phyloP scores from a whole-genome alignment of 2,888 invertebrate genomes.

The Lasioglossum villosulum region DNA sequence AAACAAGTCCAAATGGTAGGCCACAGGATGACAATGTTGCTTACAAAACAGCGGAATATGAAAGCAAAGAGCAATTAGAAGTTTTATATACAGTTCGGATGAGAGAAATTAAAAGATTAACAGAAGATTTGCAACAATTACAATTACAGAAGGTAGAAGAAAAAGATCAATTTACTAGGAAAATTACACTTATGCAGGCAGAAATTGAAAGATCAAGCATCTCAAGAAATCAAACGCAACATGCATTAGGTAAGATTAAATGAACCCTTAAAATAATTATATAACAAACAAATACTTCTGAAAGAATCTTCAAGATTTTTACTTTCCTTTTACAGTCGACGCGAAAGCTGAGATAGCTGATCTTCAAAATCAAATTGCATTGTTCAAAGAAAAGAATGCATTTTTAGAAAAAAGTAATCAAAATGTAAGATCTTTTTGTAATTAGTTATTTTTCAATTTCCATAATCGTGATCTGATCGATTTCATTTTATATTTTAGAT shows the following conservation, averaged over 20 bases:
- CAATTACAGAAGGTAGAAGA: constrained; percentile 76
- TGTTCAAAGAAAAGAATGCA: constrained; percentile 76
- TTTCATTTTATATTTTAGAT: constrained; percentile 68
- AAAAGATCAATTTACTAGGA: constrained; percentile 85
- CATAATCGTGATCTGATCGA: constrained; percentile 8
- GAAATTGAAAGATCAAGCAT: constrained; percentile 87
- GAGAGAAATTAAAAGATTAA: constrained; percentile 80
- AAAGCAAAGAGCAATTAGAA: constrained; percentile 83
- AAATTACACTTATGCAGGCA: constrained; percentile 86
- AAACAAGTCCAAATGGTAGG: constrained; percentile 77
- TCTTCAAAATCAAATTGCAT: constrained; percentile 76
- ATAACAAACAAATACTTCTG: neutral
- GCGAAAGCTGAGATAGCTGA: constrained; percentile 79
- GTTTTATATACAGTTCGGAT: constrained; percentile 83
- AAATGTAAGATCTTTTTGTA: constrained; percentile 71
- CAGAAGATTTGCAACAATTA: constrained; percentile 75
- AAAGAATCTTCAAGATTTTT: neutral
- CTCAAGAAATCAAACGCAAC: constrained; percentile 88
- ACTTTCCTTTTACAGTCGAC: constrained; percentile 71
- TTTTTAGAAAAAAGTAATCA: constrained; percentile 79
- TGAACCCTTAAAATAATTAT: neutral
- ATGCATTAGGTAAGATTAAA: constrained; percentile 86
- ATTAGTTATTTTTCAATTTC: neutral
- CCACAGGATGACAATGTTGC: constrained; percentile 70
- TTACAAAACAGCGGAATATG: constrained; percentile 77